phyloP scores from a whole-genome alignment of 2,113 vertebrate species.

The Sceloporus tristichus region DNA sequence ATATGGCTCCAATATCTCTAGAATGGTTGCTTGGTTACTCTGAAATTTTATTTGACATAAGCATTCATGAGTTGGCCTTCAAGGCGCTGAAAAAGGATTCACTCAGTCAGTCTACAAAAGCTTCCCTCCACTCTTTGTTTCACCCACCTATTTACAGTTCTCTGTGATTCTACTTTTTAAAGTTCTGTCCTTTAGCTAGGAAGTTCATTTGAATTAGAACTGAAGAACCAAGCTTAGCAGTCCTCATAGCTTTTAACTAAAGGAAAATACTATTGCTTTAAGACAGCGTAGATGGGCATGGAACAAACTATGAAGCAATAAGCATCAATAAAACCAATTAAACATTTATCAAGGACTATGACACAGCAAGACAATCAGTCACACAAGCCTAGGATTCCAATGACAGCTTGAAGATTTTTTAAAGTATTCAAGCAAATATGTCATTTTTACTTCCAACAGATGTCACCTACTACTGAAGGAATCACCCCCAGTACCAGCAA shows the following conservation, averaged over 20 bases:
- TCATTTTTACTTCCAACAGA: constrained; percentile 35
- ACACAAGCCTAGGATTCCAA: constrained; percentile 4
- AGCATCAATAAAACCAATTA: constrained; percentile 32
- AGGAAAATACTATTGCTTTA: neutral
- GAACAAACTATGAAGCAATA: constrained; percentile 11
- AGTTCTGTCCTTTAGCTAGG: neutral
- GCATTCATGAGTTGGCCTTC: no score
- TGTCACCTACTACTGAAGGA: constrained; percentile 9
- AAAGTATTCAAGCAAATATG: constrained; percentile 18
- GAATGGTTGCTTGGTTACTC: no score
- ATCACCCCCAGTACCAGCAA: neutral
- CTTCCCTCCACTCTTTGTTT: no score
- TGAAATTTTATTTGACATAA: no score
- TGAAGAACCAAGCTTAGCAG: neutral
- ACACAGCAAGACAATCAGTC: constrained; percentile 12
- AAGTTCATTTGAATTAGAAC: neutral
- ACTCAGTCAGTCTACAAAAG: no score
- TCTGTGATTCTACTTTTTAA: accelerated
- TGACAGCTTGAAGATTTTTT: constrained; percentile 17
- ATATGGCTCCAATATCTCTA: no score
- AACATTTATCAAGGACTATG: constrained; percentile 33
- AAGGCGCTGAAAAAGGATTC: no score
- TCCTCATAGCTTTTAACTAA: neutral
- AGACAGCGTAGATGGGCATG: neutral
- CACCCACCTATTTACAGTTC: neutral